phyloP scores from a whole-genome alignment of 1,140 invertebrate species.

The Halictus rubicundus region DNA sequence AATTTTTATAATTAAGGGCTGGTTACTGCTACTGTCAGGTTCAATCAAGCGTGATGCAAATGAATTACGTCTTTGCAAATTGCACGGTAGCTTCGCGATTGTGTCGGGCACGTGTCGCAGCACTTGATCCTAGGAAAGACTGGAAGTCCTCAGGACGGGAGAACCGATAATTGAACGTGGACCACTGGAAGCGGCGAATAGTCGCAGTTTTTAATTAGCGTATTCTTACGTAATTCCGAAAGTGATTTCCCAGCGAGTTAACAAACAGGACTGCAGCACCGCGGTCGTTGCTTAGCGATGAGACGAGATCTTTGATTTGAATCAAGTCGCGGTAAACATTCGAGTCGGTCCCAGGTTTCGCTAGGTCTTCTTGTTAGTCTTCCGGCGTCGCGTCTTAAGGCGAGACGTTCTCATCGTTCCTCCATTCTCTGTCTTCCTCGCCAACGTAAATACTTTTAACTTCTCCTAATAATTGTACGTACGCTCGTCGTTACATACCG shows the following conservation, averaged over 20 bases:
- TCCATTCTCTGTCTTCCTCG: constrained; percentile 17
- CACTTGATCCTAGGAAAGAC: too few relatives aligned
- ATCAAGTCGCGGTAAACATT: constrained; percentile 65
- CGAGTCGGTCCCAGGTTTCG: constrained; percentile 54
- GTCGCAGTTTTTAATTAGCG: constrained; percentile 67
- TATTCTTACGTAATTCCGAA: constrained; percentile 51
- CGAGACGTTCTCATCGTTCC: constrained; percentile 32
- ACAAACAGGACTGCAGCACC: constrained; percentile 44
- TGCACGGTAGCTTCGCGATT: too few relatives aligned
- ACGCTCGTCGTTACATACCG: too few relatives aligned
- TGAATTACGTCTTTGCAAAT: too few relatives aligned
- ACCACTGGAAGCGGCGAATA: too few relatives aligned
- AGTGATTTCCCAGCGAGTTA: constrained; percentile 59
- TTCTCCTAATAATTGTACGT: too few relatives aligned
- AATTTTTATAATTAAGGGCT: too few relatives aligned
- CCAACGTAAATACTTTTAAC: too few relatives aligned
- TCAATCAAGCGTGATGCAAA: too few relatives aligned
- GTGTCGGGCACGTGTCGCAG: too few relatives aligned
- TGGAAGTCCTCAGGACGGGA: too few relatives aligned
- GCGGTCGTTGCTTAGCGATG: constrained; percentile 6
- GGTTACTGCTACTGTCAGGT: too few relatives aligned
- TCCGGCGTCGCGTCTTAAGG: constrained; percentile 14
- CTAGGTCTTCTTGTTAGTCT: constrained; percentile 18
- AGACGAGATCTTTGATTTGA: constrained; percentile 40
- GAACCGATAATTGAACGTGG: constrained; percentile 16